Evolutionary conservation across 2,797 vertebrate genomes (phyloP).

Genomic region (Arremon brunneinucha): DNA sequence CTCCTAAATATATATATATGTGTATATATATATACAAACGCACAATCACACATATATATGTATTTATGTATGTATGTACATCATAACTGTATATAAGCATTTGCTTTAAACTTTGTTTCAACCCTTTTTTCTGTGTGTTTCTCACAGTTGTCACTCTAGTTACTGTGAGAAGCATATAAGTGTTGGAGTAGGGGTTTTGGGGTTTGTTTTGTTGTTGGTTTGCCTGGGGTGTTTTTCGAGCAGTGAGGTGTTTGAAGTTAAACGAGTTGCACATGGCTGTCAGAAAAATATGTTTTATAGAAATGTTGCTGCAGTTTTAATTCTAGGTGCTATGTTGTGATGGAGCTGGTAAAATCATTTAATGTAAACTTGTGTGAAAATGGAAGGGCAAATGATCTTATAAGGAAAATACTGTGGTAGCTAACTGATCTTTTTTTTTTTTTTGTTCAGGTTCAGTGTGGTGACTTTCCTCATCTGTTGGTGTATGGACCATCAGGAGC

Average conservation of each 20-base stretch:
- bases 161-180: background rate
- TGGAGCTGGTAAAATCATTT: background rate
- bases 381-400: background rate
- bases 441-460: slow-evolving; percentile 86
- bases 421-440: background rate
- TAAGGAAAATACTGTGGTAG: background rate
- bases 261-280: background rate
- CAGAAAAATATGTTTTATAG: background rate
- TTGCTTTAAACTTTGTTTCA: background rate
- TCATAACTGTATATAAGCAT: too few species aligned
- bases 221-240: fast-evolving
- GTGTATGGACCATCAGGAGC: slow-evolving; percentile 95
- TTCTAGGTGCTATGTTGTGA: background rate
- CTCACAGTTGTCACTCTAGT: background rate
- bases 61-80: fast-evolving
- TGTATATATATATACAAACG: fast-evolving
- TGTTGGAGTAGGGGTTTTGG: background rate
- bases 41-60: too few species aligned
- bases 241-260: background rate
- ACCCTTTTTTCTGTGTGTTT: background rate
- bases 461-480: slow-evolving; percentile 94
- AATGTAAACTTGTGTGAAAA: background rate
- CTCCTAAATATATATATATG: fast-evolving
- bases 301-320: background rate
- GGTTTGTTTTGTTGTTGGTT: background rate